Evolutionary conservation across 2,888 invertebrate genomes (phyloP).

Genomic region (Napeogenes inachia): DNA sequence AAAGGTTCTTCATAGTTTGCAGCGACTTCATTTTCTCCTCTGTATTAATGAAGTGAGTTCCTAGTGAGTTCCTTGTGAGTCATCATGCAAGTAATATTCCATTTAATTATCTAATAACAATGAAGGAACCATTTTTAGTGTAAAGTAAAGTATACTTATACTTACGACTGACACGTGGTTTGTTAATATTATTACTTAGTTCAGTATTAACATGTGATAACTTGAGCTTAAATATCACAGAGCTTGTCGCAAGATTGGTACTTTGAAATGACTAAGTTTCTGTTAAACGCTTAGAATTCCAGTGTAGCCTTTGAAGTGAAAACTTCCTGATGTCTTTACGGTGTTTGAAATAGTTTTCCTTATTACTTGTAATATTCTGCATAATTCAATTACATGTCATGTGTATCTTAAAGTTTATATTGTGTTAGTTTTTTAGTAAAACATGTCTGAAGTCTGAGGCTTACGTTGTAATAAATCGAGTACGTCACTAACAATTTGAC

Average conservation of each 20-base stretch:
- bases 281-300: constrained; percentile 16
- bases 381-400: not conserved
- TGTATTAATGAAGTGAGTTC: too few relatives aligned
- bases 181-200: constrained; percentile 8
- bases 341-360: constrained; percentile 13
- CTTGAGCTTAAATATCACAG: constrained; percentile 20
- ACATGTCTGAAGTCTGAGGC: not conserved
- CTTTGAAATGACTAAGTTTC: constrained; percentile 21
- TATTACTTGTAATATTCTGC: constrained; percentile 1
- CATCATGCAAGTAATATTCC: too few relatives aligned
- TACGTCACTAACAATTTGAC: constrained; percentile 31
- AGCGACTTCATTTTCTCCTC: too few relatives aligned
- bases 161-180: not conserved
- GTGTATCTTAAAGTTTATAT: not conserved
- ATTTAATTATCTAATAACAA: too few relatives aligned
- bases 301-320: constrained; percentile 15
- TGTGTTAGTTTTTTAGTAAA: not conserved
- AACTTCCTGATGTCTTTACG: constrained; percentile 13
- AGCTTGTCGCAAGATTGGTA: constrained; percentile 20
- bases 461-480: constrained; percentile 5
- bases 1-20: too few relatives aligned
- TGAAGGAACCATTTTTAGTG: too few relatives aligned
- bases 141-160: not conserved
- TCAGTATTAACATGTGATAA: constrained; percentile 16
- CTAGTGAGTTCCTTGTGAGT: too few relatives aligned